Conservation (phyloP, 2,797 vertebrate genomes). For the Microctenopoma steveboyesi region DNA sequence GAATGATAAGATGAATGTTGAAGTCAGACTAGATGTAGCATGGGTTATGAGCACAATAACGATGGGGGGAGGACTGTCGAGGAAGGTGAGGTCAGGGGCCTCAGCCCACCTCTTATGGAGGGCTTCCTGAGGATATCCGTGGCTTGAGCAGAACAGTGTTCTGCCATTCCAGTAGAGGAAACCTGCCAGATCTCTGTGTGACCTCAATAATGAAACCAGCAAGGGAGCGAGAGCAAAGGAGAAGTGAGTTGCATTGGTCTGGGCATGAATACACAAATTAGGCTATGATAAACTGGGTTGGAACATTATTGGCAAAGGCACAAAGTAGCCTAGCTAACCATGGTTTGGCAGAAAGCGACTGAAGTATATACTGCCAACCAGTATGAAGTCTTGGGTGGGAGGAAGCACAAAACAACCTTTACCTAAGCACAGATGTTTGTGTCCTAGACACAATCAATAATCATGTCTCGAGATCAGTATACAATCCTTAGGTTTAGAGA, state of each 20-base stretch:
- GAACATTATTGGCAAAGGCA: slow-evolving; percentile 34
- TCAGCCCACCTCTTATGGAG: slow-evolving; percentile 60
- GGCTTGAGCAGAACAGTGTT: slow-evolving; percentile 55
- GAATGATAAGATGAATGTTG: neutral
- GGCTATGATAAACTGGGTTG: slow-evolving; percentile 24
- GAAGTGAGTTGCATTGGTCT: slow-evolving; percentile 24
- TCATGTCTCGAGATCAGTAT: slow-evolving; percentile 31
- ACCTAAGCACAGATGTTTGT: slow-evolving; percentile 27
- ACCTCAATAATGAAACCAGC: slow-evolving; percentile 57
- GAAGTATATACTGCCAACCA: slow-evolving; percentile 29
- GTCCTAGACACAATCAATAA: slow-evolving; percentile 61
- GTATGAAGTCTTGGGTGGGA: slow-evolving; percentile 47
- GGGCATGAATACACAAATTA: slow-evolving; percentile 37
- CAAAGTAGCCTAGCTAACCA: slow-evolving; percentile 9
- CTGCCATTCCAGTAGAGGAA: slow-evolving; percentile 63
- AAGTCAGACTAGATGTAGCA: slow-evolving; percentile 12
- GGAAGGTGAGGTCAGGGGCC: slow-evolving; percentile 59
- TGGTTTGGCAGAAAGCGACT: slow-evolving; percentile 20
- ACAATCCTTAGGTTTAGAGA: slow-evolving; percentile 31
- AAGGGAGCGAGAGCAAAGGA: slow-evolving; percentile 22
- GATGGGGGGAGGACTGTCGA: slow-evolving; percentile 33
- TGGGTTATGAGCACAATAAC: neutral
- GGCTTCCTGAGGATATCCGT: slow-evolving; percentile 83
- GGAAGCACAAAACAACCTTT: slow-evolving; percentile 29
- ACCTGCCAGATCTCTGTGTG: slow-evolving; percentile 55